These are phyloP conservation scores for Cheilosia vernalis DNA, from an alignment of 2,888 invertebrate species.

Conservation along the genomic window DNA sequence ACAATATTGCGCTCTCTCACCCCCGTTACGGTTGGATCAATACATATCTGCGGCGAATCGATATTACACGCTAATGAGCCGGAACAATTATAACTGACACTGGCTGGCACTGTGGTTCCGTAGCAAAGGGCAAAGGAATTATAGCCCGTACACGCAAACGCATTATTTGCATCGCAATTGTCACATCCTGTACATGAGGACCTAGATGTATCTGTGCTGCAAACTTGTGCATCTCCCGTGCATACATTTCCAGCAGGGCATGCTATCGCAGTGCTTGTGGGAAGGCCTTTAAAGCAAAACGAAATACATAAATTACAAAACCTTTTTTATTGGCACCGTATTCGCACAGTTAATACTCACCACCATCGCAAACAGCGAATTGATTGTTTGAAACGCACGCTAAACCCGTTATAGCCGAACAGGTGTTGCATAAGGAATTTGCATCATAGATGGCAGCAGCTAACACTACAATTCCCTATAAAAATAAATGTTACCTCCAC, in stretches of 20 bases:
- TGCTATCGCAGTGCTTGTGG: neutral
- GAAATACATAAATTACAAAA: too few species aligned
- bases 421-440: conserved; percentile 46
- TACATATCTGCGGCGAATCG: conserved; percentile 39
- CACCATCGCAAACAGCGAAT: conserved; percentile 44
- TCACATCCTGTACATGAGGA: conserved; percentile 33
- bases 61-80: conserved; percentile 24
- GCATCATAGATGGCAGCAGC: conserved; percentile 15
- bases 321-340: neutral
- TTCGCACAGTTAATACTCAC: conserved; percentile 14
- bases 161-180: neutral
- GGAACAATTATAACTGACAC: conserved; percentile 18
- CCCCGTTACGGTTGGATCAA: conserved; percentile 18
- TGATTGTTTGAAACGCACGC: conserved; percentile 42
- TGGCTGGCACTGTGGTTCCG: neutral
- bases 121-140: conserved; percentile 38
- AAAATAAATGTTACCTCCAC: neutral
- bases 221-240: conserved; percentile 14
- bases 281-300: conserved; percentile 17
- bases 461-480: conserved; percentile 13
- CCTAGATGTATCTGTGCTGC: neutral
- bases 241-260: conserved; percentile 52
- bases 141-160: conserved; percentile 38
- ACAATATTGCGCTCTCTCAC: neutral
- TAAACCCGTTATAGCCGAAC: conserved; percentile 35